A percentile compares a stretch with the other conserved stretches of the same genome.
Conservation (phyloP, 2,113 vertebrate genomes). For the Lasiurus borealis region DNA sequence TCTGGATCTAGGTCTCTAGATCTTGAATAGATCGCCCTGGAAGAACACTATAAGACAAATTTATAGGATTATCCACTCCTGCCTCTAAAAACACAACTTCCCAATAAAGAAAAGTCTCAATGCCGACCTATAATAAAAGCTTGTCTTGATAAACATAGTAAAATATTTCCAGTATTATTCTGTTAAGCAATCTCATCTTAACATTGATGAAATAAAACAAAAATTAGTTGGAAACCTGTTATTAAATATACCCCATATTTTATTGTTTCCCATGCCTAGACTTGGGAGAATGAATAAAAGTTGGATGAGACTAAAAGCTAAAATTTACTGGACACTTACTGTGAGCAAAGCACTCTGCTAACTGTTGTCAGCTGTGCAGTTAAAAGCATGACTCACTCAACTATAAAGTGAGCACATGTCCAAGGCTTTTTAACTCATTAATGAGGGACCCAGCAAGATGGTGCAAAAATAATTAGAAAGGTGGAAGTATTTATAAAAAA, state of each 20-base stretch:
- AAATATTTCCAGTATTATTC: not conserved
- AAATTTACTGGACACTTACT: not conserved
- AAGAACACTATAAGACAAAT: not conserved
- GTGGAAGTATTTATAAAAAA: constrained; percentile 9
- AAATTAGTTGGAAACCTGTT: constrained; percentile 25
- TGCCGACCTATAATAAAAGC: not conserved
- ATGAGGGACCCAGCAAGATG: not conserved
- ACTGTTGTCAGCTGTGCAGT: not conserved
- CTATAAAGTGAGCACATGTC: not conserved
- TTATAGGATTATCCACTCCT: not conserved
- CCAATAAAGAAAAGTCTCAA: not conserved
- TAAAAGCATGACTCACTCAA: not conserved
- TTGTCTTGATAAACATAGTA: not conserved
- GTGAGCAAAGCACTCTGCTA: not conserved
- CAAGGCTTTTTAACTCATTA: not conserved
- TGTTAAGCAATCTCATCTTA: constrained; percentile 1
- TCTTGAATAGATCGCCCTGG: not conserved
- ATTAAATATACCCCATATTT: not conserved
- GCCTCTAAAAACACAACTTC: not conserved
- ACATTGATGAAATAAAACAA: not conserved
- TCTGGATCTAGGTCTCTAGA: no score
- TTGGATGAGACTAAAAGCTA: constrained; percentile 24
- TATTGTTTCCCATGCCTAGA: not conserved
- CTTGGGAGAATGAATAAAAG: not conserved
- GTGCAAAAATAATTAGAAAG: constrained; percentile 19